Base-by-base conservation (phyloP, 2,797 vertebrate genomes). In the Sarcoramphus papa region DNA sequence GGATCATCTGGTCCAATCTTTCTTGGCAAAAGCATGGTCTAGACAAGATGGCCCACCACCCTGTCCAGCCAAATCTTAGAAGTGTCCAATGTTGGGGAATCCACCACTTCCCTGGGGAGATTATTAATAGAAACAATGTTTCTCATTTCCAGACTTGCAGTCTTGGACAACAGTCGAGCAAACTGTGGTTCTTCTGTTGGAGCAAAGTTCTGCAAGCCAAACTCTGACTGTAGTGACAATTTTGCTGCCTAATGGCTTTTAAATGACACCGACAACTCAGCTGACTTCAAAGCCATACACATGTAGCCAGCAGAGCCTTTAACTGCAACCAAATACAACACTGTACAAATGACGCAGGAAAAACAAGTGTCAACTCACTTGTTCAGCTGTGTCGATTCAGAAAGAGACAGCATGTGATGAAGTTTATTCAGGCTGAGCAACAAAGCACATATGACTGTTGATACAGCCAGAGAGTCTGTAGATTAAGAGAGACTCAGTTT, bases 341-440 rank as follows among this genome's bases (percentile, higher is more conserved):
- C 23, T 17, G 48, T 25, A 31, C 9, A 2, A 22, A 51, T 37
- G 62, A 86, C 2, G 2, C 77, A 76, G 25, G 79, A 88, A 75
- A 43, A 65, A 40, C 53, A 73, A 84, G 85, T 23, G 62, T 69
- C 54, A 95, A 9, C 40, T 86, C 63, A 59, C 57, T 86, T 35
- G 22, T 37, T 95, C 88, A 93, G 54, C 93, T 90, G 68, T 0
- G 4, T 30, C 0, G 2, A 45, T 69, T 94, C 54, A 76, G 45
- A 47, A 54, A 86, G 63, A 82, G 72, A 69, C 72, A 90, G 51
- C 50, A 41, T 23, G 30, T 45, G 24, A 7, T 68, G 23, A 85
- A 87, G 86, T 82, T 91, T 94, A 91, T 48, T 89, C 75, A 89
- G 91, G 63, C 77, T 84, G 63, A 93, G 88, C 65, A 93, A 81